Base-by-base conservation (phyloP, 2,888 invertebrate species). In the Rhingia rostrata region DNA sequence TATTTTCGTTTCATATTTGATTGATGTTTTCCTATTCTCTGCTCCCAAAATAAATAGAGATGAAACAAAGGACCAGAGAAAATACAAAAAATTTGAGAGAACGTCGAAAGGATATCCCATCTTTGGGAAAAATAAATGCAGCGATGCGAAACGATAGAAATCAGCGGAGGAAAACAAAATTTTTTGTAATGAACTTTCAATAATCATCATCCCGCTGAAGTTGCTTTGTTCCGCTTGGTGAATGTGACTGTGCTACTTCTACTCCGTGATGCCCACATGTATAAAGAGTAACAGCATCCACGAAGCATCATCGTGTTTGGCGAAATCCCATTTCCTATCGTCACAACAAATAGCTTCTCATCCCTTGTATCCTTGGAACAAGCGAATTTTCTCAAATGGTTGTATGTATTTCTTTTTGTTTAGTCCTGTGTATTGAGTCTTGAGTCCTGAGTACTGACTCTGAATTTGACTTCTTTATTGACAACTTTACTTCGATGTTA, bases 131-230 rank as follows among this genome's bases (percentile, higher is more conserved):
- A 72, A 77, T 35, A 73, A 63, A 77, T 77, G 77, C 77, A 82
- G 61, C 54, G 77, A 75, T 58, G 75, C 64, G 81, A 66, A 58
- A 60, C 35, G 72, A 82, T 82, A 66, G 66, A 82, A 82, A 82
- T 82, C 81, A 81, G 47, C 70, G 41, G 70, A 70, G 47, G 70
- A 81, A 82, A 82, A 77, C 61, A 72, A 72, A 49, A 60, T 82
- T 49, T 77, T 83, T 78, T 67, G 56, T 73, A 78, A 83, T 78
- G 78, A 83, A 83, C 66, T 72, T 83, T 77, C 82, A 82, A 72
- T 83, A 81, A 78, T 78, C 54, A 78, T 78, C 54, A 78, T 77
- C 72, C 49, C 47, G 78, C 56, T 56, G 56, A 72, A 56, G 66
- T 77, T 82, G 58, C 51, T 72, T 58, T 58, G 49, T 47, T 49